Conservation (phyloP, 2,888 invertebrate species). For the Salticus scenicus region DNA sequence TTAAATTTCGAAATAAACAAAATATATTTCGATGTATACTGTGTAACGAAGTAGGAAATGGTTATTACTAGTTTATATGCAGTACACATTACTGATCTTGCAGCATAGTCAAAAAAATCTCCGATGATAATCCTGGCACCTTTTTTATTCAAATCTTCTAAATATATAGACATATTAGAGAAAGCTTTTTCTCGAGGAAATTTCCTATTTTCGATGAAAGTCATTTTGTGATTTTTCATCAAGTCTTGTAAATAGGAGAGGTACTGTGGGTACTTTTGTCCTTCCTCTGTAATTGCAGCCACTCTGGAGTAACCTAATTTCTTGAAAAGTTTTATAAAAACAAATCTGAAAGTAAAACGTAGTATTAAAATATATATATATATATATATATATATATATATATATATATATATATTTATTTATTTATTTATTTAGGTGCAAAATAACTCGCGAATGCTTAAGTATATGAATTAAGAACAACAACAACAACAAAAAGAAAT, state of each 20-base stretch:
- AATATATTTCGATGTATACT: no score
- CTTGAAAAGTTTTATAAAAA: slow-evolving; percentile 81
- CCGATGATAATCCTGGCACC: slow-evolving; percentile 86
- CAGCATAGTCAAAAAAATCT: slow-evolving; percentile 82
- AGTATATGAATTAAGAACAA: no score
- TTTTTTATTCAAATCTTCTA: slow-evolving; percentile 81
- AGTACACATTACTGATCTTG: slow-evolving; percentile 87
- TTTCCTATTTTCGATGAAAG: slow-evolving; percentile 82
- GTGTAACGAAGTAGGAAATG: no score
- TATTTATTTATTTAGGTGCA: no score
- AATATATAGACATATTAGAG: slow-evolving; percentile 81
- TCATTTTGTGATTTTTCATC: slow-evolving; percentile 80
- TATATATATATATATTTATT: no score
- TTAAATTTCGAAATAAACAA: no score
- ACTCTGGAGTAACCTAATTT: slow-evolving; percentile 82
- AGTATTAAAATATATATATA: background rate
- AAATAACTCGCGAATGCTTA: no score
- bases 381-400: background rate
- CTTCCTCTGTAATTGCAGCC: slow-evolving; percentile 86
- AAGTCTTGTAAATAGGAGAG: slow-evolving; percentile 83
- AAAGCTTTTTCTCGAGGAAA: slow-evolving; percentile 80
- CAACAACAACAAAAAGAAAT: no score
- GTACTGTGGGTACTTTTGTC: slow-evolving; percentile 86
- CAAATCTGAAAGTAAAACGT: slow-evolving; percentile 76
- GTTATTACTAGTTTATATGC: slow-evolving; percentile 80